A percentile compares a stretch with the other conserved stretches of the same genome.
phyloP scores from a whole-genome alignment of 2,797 vertebrate genomes.

The Artibeus lituratus region DNA sequence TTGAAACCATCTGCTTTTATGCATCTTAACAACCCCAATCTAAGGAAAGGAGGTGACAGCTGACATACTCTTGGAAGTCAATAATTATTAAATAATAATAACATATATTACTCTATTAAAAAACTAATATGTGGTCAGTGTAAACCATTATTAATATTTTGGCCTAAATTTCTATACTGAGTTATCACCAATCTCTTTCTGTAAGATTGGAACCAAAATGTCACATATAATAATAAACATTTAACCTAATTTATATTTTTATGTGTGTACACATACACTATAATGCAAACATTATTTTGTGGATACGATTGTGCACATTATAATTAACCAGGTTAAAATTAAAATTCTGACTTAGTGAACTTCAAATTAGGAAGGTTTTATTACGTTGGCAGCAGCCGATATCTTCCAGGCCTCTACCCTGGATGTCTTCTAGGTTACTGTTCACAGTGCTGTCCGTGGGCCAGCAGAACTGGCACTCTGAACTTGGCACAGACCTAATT shows the following conservation, averaged over 20 bases:
- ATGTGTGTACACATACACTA: neutral
- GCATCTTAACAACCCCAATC: neutral
- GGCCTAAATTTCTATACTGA: neutral
- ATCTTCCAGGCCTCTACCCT: neutral
- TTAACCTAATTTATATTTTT: neutral
- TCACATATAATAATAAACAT: neutral
- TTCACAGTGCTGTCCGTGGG: neutral
- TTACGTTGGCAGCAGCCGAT: neutral
- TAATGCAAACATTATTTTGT: neutral
- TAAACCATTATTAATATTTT: neutral
- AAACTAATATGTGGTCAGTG: neutral
- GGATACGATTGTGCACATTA: neutral
- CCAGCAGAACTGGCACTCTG: neutral
- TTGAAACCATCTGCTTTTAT: neutral
- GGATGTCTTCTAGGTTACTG: neutral
- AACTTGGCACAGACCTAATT: neutral
- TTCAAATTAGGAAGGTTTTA: neutral
- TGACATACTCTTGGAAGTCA: neutral
- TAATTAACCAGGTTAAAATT: neutral
- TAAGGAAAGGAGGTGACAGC: neutral
- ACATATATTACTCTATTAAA: neutral
- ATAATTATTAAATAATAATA: neutral
- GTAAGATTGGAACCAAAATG: neutral
- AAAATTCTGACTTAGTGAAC: neutral
- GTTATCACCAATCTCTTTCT: neutral